A percentile compares a stretch with the other conserved stretches of the same genome.
These are phyloP conservation scores for Drosophila stalkeri DNA, from an alignment of 2,888 invertebrate genomes.

Conservation along the genomic window DNA sequence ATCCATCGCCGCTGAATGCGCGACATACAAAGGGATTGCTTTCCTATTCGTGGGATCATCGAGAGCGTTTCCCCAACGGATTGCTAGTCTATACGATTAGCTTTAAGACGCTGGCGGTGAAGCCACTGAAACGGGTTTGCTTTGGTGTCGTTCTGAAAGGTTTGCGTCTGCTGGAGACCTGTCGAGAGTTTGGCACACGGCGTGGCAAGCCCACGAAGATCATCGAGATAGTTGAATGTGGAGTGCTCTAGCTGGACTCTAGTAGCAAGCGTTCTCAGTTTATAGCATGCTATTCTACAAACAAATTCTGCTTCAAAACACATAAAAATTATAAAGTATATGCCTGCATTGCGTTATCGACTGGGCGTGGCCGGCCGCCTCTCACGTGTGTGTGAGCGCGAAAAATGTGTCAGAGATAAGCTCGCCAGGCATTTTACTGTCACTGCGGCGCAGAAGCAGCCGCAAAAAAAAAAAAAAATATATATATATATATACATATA, in stretches of 20 bases:
- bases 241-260: constrained; percentile 14
- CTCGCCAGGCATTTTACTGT: constrained; percentile 64
- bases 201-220: constrained; percentile 72
- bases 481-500: not conserved
- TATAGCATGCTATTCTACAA: constrained; percentile 44
- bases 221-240: constrained; percentile 58
- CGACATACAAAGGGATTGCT: constrained; percentile 56
- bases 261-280: constrained; percentile 15
- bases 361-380: constrained; percentile 35
- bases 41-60: constrained; percentile 68
- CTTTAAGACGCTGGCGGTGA: constrained; percentile 74
- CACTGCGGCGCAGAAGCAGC: constrained; percentile 28
- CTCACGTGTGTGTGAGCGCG: constrained; percentile 37
- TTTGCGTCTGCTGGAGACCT: constrained; percentile 60
- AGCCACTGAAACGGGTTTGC: constrained; percentile 71
- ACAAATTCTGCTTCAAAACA: constrained; percentile 31
- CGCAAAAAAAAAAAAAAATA: not conserved
- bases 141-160: constrained; percentile 80
- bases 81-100: constrained; percentile 79
- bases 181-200: constrained; percentile 78
- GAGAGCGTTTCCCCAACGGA: constrained; percentile 60
- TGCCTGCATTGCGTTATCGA: constrained; percentile 63
- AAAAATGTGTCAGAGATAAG: constrained; percentile 74
- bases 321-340: constrained; percentile 70
- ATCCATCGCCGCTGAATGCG: constrained; percentile 47